Percentiles rank a stretch among this genome's conserved stretches.
Evolutionary conservation across 1,140 invertebrate species (phyloP).

Genomic region (Cyclargus thomasi): DNA sequence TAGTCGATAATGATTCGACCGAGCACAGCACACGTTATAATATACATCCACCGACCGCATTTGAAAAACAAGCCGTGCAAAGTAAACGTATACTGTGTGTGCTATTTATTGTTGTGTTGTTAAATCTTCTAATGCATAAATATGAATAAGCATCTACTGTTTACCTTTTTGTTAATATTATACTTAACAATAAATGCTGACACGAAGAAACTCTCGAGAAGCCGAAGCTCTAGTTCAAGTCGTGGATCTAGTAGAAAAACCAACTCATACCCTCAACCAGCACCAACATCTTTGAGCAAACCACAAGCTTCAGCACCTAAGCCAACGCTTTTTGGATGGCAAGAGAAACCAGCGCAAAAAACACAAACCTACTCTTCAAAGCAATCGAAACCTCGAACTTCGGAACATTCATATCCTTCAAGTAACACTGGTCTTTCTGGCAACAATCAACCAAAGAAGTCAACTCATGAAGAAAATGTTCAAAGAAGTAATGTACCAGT

Average conservation of each 20-base stretch:
- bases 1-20: constrained; percentile 21
- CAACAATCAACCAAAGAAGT: constrained; percentile 42
- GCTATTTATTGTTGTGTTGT: background rate
- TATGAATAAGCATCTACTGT: constrained; percentile 34
- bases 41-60: constrained; percentile 35
- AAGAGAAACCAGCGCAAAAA: constrained; percentile 53
- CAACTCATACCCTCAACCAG: constrained; percentile 49
- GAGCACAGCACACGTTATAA: constrained; percentile 16
- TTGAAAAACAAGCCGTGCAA: constrained; percentile 44
- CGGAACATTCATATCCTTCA: constrained; percentile 62
- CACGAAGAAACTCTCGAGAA: constrained; percentile 48
- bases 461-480: constrained; percentile 43
- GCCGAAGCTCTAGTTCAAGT: constrained; percentile 49
- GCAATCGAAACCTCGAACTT: constrained; percentile 43
- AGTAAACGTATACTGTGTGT: constrained; percentile 13
- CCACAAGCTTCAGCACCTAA: constrained; percentile 55
- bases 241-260: constrained; percentile 48
- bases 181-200: constrained; percentile 37
- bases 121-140: constrained; percentile 16
- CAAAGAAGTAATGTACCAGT: constrained; percentile 45
- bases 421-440: constrained; percentile 62
- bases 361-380: constrained; percentile 39
- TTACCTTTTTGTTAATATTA: constrained; percentile 32
- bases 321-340: constrained; percentile 61
- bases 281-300: constrained; percentile 56